Percentiles rank a stretch among this genome's conserved stretches.
These are phyloP conservation scores for Crematogaster levior DNA, from an alignment of 2,888 invertebrate species.

Conservation along the genomic window DNA sequence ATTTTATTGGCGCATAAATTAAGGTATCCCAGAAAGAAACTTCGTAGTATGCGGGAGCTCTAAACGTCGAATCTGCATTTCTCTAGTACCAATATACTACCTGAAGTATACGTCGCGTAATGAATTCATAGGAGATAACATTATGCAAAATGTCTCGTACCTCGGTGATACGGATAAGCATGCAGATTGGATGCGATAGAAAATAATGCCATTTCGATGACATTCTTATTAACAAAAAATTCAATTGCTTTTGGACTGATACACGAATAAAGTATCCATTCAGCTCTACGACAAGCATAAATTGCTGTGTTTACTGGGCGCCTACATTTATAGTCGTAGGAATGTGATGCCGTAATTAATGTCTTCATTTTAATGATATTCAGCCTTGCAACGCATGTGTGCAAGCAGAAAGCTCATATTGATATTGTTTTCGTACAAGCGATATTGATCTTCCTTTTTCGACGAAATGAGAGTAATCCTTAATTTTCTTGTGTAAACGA, in stretches of 20 bases:
- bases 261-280: neutral
- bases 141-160: conserved; percentile 28
- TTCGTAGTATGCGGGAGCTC: conserved; percentile 15
- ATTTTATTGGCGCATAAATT: conserved; percentile 44
- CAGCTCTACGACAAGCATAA: neutral
- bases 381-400: neutral
- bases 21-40: conserved; percentile 42
- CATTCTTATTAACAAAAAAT: conserved; percentile 7
- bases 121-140: conserved; percentile 16
- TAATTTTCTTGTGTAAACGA: neutral
- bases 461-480: neutral
- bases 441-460: neutral
- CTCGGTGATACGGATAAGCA: conserved; percentile 8
- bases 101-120: conserved; percentile 8
- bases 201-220: conserved; percentile 4
- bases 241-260: neutral
- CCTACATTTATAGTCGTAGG: neutral
- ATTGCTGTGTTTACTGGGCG: neutral
- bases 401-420: neutral
- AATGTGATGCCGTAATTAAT: neutral
- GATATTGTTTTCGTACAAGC: neutral
- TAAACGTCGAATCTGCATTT: conserved; percentile 44
- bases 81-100: neutral
- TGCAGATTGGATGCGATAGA: neutral
- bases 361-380: neutral